Conservation (phyloP, 2,888 invertebrate species). For the Octonoba sinensis region DNA sequence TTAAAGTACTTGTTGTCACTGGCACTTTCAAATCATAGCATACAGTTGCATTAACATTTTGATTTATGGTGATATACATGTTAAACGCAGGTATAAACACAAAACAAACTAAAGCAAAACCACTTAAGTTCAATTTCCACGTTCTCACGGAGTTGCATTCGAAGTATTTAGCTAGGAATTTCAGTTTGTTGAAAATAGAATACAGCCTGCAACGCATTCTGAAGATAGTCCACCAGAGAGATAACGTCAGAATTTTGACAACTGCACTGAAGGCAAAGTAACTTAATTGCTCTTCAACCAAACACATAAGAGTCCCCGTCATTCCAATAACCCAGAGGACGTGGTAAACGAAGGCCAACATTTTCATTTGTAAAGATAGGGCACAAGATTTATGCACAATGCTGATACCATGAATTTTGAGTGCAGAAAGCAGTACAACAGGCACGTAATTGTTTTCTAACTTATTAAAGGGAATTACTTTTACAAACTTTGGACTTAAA, state of each 20-base stretch:
- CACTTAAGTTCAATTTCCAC: neutral
- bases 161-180: neutral
- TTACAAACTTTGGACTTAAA: no score
- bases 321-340: slow-evolving; percentile 27
- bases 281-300: slow-evolving; percentile 21
- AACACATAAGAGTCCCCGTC: slow-evolving; percentile 1
- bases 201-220: neutral
- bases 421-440: neutral
- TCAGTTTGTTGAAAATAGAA: neutral
- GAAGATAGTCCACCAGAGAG: slow-evolving; percentile 34
- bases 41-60: neutral
- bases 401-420: neutral
- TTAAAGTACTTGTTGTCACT: neutral
- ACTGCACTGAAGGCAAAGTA: slow-evolving; percentile 29
- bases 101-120: slow-evolving; percentile 12
- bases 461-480: no score
- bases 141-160: neutral
- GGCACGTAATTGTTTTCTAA: no score
- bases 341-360: slow-evolving; percentile 25
- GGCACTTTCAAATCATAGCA: slow-evolving; percentile 33
- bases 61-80: neutral
- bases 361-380: neutral
- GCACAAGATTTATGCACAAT: neutral
- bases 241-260: slow-evolving; percentile 22
- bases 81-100: slow-evolving; percentile 17